Base-by-base conservation (phyloP, 2,888 invertebrate species). In the Zonitis immaculata region DNA sequence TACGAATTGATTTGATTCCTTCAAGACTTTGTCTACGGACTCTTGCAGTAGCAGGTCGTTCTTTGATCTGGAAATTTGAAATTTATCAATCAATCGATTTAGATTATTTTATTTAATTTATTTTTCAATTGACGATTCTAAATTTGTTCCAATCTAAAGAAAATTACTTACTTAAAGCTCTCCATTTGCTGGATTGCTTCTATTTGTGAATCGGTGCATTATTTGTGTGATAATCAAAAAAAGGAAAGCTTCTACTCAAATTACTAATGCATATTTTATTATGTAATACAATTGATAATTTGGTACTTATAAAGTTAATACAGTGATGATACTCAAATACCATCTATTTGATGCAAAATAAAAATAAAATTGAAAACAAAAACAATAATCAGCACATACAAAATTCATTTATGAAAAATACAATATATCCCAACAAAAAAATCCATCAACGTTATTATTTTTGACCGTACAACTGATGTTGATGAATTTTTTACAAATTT, bases 371-470 rank as follows among this genome's bases (percentile, higher is more conserved):
- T 51, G 26, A 32, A 51, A 51, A 48, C 45, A 55, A 49, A 45
- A 56, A 32, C 45, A 54, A 54, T 43, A 39, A 20, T 39, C 20
- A 39, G 39, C 39, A 26, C 26, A 26, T 26, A 6, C 26, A 18
- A 47, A 32, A 43, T 44, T 44, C 28, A 16, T 46, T 18, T 47
- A 32, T 49, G 42, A 51, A 51, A 55, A 51, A 16, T 49, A 47
- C 48, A 52, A 52, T 45, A 22, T 50, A 39, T 47, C 39, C 46
- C 20, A 3, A 16, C 7, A 8, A 18, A 44, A 49, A 55, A 52
- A 22, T n/a, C 32, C 30, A 35, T 68, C 64, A 26, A 72, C 65
- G 57, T 48, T 30, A 28, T 49, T 44, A 39, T 59, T 44, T 43
- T 52, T 44, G 7, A 32, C 14, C n/a, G 12, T 16, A 16, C 7